Base-by-base conservation (phyloP, 2,797 vertebrate genomes). In the Sebastiscus tertius region DNA sequence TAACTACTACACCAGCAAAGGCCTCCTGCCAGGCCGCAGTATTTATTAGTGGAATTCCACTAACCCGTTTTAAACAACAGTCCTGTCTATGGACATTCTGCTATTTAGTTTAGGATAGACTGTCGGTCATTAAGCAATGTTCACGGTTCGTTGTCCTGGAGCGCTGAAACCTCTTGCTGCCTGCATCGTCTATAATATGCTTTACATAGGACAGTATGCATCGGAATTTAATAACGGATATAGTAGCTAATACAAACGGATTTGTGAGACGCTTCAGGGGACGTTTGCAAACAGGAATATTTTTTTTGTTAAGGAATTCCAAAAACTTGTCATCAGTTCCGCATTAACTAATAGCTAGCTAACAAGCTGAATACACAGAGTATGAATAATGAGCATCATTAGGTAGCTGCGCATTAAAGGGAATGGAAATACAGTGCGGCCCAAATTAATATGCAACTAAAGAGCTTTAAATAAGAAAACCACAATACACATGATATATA, bases 51-150 rank as follows among this genome's bases (percentile, higher is more conserved):
- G 31, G 61, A 67, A 77, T 80, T 63, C 39, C 58, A 52, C 61
- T 4, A 69, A 4, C 49, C 55, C 9, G 6, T 27, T 78, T 59
- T 46, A 64, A 63, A 62, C 72, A 79, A 54, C 60, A 33, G 61
- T 12, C 46, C 34, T n/a, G 72, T 69, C 54, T 59, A 22, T 2
- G 6, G 66, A 68, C 55, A 78, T 56, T 52, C 70, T 60, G 79
- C 62, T 63, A 64, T 84, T 85, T 75, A 62, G 39, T 60, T 70
- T 39, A 67, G 61, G 54, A 85, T 55, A 46, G 82, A 75, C 68
- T 75, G 62, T 71, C 4, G 8, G n/a, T 58, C 68, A 74, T 82
- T 67, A 68, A 67, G 70, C 77, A 76, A 65, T 71, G 75, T 74
- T 77, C 64, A 62, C 31, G 24, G 18, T 6, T 61, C 5, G 22